Conservation (phyloP, 1,140 invertebrate genomes). For the Neuroterus valhalla region DNA sequence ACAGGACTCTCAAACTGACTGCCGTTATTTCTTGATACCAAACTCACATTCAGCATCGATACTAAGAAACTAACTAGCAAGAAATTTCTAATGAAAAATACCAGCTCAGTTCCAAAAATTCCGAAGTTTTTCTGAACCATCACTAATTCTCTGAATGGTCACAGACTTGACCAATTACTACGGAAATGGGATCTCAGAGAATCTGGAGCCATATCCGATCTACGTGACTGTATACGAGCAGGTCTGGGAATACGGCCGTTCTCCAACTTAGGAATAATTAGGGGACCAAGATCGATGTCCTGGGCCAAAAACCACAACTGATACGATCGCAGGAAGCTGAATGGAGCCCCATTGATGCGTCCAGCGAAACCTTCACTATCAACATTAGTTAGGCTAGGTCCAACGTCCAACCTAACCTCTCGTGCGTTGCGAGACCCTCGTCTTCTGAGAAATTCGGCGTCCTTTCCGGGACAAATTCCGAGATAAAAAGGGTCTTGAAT, state of each 20-base stretch:
- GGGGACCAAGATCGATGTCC: conserved; percentile 73
- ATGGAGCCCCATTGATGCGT: conserved; percentile 73
- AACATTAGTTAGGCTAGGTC: conserved; percentile 50
- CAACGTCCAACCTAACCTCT: conserved; percentile 39
- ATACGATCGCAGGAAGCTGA: conserved; percentile 72
- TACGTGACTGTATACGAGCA: conserved; percentile 1
- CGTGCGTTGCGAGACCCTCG: conserved; percentile 41
- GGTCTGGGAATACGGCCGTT: conserved; percentile 47
- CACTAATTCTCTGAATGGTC: neutral
- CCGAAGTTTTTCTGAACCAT: neutral
- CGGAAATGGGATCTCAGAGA: conserved; percentile 4
- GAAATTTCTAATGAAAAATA: too few species aligned
- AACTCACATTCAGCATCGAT: too few species aligned
- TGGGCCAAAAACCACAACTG: conserved; percentile 65
- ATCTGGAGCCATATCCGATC: conserved; percentile 10
- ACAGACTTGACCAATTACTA: neutral
- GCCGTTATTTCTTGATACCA: too few species aligned
- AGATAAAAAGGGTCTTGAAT: conserved; percentile 75
- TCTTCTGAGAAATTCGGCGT: conserved; percentile 73
- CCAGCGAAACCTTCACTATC: conserved; percentile 40
- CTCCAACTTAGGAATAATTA: conserved; percentile 75
- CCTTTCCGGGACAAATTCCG: conserved; percentile 75
- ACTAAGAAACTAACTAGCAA: too few species aligned
- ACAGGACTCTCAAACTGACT: too few species aligned
- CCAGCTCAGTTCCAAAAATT: too few species aligned